phyloP scores from a whole-genome alignment of 2,113 vertebrate genomes.

The Typhlomys cinereus region DNA sequence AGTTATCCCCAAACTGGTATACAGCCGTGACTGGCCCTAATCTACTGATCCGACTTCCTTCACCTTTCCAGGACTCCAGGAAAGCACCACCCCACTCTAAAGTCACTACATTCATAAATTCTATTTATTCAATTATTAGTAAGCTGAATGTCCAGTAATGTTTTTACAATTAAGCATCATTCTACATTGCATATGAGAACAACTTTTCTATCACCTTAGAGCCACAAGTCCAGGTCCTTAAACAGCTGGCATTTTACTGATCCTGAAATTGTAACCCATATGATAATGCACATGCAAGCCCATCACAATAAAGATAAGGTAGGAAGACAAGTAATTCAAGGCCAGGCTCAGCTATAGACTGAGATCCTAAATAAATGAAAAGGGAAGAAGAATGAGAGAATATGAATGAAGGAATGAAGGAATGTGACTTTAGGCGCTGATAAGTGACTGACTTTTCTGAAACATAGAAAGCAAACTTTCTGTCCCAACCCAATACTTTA shows the following conservation, averaged over 20 bases:
- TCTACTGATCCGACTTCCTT: not conserved
- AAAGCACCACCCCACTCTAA: too few relatives aligned
- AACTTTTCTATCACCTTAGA: not conserved
- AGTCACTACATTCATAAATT: slow-evolving; percentile 8
- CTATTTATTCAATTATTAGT: not conserved
- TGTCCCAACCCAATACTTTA: not conserved
- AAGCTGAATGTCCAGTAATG: not conserved
- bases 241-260: not conserved
- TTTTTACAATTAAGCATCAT: not conserved
- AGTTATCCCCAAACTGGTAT: not conserved
- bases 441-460: not conserved
- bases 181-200: not conserved
- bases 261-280: not conserved
- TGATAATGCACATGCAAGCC: too few relatives aligned
- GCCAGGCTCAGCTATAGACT: too few relatives aligned
- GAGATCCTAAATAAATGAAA: not conserved
- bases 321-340: too few relatives aligned
- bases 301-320: too few relatives aligned
- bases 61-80: not conserved
- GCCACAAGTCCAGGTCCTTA: not conserved
- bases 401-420: not conserved
- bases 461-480: not conserved
- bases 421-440: not conserved
- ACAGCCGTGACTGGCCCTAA: not conserved
- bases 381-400: too few relatives aligned